phyloP scores from a whole-genome alignment of 2,888 invertebrate species.

The Heliothis peltigera region DNA sequence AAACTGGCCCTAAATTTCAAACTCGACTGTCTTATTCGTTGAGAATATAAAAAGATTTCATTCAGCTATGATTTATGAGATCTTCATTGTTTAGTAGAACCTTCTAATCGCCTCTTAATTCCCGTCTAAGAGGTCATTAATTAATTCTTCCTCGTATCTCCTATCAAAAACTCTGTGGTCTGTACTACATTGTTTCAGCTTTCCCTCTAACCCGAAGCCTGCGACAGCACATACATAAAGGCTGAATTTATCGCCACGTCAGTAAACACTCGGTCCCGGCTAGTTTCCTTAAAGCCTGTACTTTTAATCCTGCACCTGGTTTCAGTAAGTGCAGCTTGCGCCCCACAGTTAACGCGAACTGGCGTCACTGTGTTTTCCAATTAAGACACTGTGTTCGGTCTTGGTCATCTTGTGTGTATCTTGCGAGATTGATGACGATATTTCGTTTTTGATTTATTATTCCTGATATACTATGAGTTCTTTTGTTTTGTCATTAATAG shows the following conservation, averaged over 20 bases:
- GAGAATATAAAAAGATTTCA: too few species aligned
- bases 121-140: not conserved
- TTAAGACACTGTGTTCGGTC: slow-evolving; percentile 49
- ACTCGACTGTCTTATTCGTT: too few species aligned
- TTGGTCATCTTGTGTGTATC: slow-evolving; percentile 20
- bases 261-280: slow-evolving; percentile 40
- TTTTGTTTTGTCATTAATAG: too few species aligned
- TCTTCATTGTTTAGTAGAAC: too few species aligned
- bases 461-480: not conserved
- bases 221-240: slow-evolving; percentile 31
- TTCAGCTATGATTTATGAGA: too few species aligned
- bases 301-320: slow-evolving; percentile 84
- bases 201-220: slow-evolving; percentile 11
- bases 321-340: slow-evolving; percentile 80
- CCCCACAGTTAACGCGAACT: slow-evolving; percentile 50
- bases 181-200: not conserved
- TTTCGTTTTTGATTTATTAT: not conserved
- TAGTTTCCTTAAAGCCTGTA: slow-evolving; percentile 71
- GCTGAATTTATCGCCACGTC: slow-evolving; percentile 48
- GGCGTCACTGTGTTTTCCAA: slow-evolving; percentile 52
- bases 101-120: too few species aligned
- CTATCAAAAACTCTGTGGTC: not conserved
- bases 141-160: not conserved
- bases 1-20: too few species aligned
- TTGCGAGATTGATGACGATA: slow-evolving; percentile 2